Base-by-base conservation (phyloP, 2,888 invertebrate genomes). In the Tryphoninae sp. region DNA sequence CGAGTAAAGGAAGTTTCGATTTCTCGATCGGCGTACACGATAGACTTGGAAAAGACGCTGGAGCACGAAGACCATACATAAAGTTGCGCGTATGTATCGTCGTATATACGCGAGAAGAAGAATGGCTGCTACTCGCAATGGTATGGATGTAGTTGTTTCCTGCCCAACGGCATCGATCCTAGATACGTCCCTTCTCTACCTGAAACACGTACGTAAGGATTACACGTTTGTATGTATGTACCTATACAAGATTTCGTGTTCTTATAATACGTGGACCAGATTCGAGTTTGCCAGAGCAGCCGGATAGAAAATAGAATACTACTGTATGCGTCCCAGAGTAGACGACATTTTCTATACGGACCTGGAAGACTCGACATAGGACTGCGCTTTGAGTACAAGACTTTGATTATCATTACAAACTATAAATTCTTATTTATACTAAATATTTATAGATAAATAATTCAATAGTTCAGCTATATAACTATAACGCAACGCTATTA, bases 101-200 rank as follows among this genome's bases (percentile, higher is more conserved):
- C 23, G 19, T 59, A 55, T 33, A 13, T 74, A 64, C 33, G 40
- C 19, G 49, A 2, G 45, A 69, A 40, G 53, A 49, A 33, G 13
- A 23, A 42, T 33, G 62, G 76, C 13, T 19, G 45, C 8, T 45
- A 45, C 45, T 55, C 13, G 11, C 19, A 3, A 59, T 1, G 53
- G 16, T 40, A 26, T 61, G 40, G 33, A 69, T 59, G 53, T 77
- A 69, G 68, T 51, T 53, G 42, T 64, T 77, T 77, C 62, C 69
- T 64, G 55, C 42, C 62, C 77, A 23, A 68, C 76, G 8, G 68
- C 69, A 77, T 77, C 55, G 77, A 77, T 77, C 69, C 62, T 62
- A 77, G 69, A 77, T 77, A 62, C 69, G 23, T 59, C 62, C 53
- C 51, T 55, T 62, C 62, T 22, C 53, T 69, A 77, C 77, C 77